These are phyloP conservation scores for Charaxes varanes DNA, from an alignment of 1,140 invertebrate species.

Conservation along the genomic window DNA sequence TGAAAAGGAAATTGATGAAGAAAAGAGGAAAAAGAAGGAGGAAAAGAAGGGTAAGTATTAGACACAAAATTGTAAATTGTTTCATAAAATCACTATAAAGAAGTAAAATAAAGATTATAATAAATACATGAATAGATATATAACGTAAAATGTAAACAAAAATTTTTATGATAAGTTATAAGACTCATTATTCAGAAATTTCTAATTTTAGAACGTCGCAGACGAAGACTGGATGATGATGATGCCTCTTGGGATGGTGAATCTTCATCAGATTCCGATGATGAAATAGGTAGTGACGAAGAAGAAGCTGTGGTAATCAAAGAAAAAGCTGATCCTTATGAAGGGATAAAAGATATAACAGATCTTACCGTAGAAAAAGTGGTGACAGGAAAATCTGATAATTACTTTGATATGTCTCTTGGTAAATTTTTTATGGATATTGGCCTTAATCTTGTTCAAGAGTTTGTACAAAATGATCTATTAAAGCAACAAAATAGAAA, in stretches of 20 bases:
- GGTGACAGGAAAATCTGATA: slow-evolving; percentile 63
- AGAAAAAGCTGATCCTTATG: slow-evolving; percentile 71
- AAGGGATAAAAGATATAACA: slow-evolving; percentile 66
- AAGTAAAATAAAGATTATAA: too few relatives aligned
- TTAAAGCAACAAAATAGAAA: slow-evolving; percentile 91
- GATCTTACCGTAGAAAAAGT: slow-evolving; percentile 43
- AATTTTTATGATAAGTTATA: too few relatives aligned
- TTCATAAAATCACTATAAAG: too few relatives aligned
- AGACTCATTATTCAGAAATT: slow-evolving; percentile 2
- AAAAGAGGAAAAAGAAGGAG: slow-evolving; percentile 37
- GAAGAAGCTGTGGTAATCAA: slow-evolving; percentile 72
- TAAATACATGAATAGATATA: too few relatives aligned
- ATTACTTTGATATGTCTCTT: slow-evolving; percentile 89
- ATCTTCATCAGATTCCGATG: slow-evolving; percentile 70
- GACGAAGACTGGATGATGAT: slow-evolving; percentile 44
- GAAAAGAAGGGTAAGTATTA: slow-evolving; percentile 46
- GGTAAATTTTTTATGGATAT: slow-evolving; percentile 96
- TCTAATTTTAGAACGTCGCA: slow-evolving; percentile 29
- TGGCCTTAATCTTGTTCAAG: slow-evolving; percentile 92
- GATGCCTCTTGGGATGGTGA: slow-evolving; percentile 68
- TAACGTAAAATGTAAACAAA: too few relatives aligned
- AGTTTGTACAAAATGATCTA: slow-evolving; percentile 93
- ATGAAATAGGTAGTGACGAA: slow-evolving; percentile 68
- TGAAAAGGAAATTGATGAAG: slow-evolving; percentile 32
- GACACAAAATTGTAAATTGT: background rate